These are phyloP conservation scores for Agrochola lota DNA, from an alignment of 2,888 invertebrate species.

Conservation along the genomic window DNA sequence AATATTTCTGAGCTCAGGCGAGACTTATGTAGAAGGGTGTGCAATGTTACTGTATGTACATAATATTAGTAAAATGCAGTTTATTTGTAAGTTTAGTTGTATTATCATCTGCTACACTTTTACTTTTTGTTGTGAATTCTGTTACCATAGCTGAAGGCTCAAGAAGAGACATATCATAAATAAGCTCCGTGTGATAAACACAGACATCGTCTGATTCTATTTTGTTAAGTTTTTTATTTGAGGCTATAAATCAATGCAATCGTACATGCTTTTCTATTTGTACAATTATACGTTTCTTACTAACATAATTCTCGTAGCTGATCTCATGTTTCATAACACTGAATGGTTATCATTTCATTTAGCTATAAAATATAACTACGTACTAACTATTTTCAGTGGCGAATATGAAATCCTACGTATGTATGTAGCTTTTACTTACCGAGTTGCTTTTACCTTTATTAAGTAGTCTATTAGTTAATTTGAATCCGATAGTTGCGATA, in stretches of 20 bases:
- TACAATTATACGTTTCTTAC: constrained; percentile 48
- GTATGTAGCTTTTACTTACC: constrained; percentile 47
- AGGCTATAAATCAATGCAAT: constrained; percentile 74
- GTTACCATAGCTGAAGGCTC: constrained; percentile 87
- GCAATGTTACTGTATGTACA: constrained; percentile 86
- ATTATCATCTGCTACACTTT: constrained; percentile 64
- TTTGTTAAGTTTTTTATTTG: constrained; percentile 71
- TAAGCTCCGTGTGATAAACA: constrained; percentile 77
- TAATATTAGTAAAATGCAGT: constrained; percentile 81
- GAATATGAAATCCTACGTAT: constrained; percentile 56
- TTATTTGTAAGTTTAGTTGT: constrained; percentile 73
- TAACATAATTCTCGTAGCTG: constrained; percentile 60
- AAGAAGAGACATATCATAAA: constrained; percentile 86
- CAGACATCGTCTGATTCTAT: constrained; percentile 69
- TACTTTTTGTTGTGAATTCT: constrained; percentile 77
- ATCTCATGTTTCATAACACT: constrained; percentile 65
- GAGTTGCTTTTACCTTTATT: constrained; percentile 61
- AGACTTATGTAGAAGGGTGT: constrained; percentile 75
- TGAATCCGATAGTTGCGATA: constrained; percentile 63
- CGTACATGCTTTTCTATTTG: constrained; percentile 54
- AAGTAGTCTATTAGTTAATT: constrained; percentile 67
- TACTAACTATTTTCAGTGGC: constrained; percentile 52
- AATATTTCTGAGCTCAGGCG: constrained; percentile 67
- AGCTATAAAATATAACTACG: constrained; percentile 40
- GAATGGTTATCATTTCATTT: constrained; percentile 58